phyloP scores from a whole-genome alignment of 2,113 vertebrate species.

The Rana temporaria region DNA sequence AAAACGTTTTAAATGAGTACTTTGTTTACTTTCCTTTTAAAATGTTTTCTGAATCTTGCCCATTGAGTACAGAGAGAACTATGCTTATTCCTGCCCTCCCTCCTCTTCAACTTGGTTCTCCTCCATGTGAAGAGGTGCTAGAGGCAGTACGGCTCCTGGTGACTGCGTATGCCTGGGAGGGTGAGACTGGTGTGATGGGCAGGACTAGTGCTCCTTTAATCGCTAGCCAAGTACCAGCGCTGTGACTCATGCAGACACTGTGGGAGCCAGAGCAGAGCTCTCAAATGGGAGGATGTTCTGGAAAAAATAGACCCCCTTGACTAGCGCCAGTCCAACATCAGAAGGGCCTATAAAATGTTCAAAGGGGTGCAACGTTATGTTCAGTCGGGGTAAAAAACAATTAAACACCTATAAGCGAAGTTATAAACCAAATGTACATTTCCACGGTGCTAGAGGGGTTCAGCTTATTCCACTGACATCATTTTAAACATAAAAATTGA shows the following conservation, averaged over 20 bases:
- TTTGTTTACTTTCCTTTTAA: conserved; percentile 3
- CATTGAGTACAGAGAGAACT: neutral
- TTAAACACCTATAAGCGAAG: conserved; percentile 30
- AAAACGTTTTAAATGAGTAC: neutral
- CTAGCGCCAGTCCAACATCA: conserved; percentile 46
- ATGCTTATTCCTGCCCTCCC: conserved; percentile 18
- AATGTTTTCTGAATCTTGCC: neutral
- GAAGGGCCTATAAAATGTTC: conserved; percentile 53
- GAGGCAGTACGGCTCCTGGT: conserved; percentile 33
- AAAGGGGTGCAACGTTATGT: conserved; percentile 36
- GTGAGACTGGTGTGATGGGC: conserved; percentile 41
- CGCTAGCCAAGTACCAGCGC: conserved; percentile 50
- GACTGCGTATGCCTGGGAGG: conserved; percentile 39
- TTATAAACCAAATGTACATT: conserved; percentile 17
- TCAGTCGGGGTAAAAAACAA: conserved; percentile 34
- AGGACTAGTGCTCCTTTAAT: conserved; percentile 40
- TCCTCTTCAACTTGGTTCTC: conserved; percentile 37
- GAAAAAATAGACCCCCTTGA: conserved; percentile 15
- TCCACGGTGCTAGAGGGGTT: conserved; percentile 1
- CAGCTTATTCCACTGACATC: neutral
- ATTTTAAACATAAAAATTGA: neutral
- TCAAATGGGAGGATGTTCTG: conserved; percentile 41
- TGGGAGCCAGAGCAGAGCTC: conserved; percentile 42
- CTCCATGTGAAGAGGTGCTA: conserved; percentile 39
- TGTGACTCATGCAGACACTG: conserved; percentile 49